Percentiles rank a stretch among this genome's conserved stretches.
phyloP scores from a whole-genome alignment of 2,888 invertebrate species.

The Clostera curtula region DNA sequence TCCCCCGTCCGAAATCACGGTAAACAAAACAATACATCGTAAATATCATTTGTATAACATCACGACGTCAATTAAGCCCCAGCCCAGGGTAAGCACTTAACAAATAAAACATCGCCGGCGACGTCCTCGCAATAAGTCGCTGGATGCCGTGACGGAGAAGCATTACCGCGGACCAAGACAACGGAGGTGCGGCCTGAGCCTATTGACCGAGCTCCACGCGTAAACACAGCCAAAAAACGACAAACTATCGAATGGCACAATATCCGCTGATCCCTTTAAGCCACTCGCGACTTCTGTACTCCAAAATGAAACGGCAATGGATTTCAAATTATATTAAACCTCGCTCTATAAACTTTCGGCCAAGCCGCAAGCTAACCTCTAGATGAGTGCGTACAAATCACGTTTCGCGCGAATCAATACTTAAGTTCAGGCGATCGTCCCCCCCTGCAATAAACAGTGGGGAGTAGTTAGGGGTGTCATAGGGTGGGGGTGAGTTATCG shows the following conservation, averaged over 20 bases:
- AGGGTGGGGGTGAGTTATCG: constrained; percentile 48
- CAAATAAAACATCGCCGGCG: constrained; percentile 57
- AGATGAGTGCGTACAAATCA: constrained; percentile 75
- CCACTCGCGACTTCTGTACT: not conserved
- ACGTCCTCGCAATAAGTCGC: constrained; percentile 48
- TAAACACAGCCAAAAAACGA: constrained; percentile 53
- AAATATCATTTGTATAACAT: constrained; percentile 52
- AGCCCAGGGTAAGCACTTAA: constrained; percentile 53
- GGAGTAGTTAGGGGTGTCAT: constrained; percentile 47
- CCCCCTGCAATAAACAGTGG: constrained; percentile 68
- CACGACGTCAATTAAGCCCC: constrained; percentile 58
- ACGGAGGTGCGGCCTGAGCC: constrained; percentile 63
- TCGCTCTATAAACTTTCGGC: constrained; percentile 36
- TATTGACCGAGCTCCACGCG: constrained; percentile 68
- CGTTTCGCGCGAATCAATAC: constrained; percentile 76
- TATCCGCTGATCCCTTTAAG: constrained; percentile 24
- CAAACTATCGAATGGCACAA: constrained; percentile 11
- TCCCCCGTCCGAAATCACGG: not conserved
- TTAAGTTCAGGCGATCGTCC: constrained; percentile 73
- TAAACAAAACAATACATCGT: constrained; percentile 22
- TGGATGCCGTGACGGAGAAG: constrained; percentile 62
- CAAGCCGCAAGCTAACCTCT: constrained; percentile 60
- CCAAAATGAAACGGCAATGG: constrained; percentile 25
- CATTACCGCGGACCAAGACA: constrained; percentile 64
- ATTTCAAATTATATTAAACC: constrained; percentile 22